Conservation (phyloP, 1,140 invertebrate genomes). For the Drosophila lacertosa region DNA sequence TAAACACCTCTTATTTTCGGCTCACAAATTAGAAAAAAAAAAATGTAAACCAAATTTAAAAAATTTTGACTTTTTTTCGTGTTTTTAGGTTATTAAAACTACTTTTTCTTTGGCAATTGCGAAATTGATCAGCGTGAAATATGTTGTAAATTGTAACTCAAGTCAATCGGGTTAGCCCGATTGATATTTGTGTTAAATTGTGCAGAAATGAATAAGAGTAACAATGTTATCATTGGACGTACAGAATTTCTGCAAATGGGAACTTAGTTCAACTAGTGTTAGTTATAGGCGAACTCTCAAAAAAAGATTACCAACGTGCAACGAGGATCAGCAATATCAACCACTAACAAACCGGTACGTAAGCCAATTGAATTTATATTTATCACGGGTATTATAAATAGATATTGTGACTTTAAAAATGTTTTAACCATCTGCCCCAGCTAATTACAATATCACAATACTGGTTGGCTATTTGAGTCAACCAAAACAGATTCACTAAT, state of each 20-base stretch:
- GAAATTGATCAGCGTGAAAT: constrained; percentile 4
- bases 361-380: no score
- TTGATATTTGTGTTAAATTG: constrained; percentile 11
- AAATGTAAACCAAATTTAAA: background rate
- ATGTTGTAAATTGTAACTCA: constrained; percentile 8
- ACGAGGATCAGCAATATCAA: no score
- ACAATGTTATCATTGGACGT: background rate
- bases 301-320: background rate
- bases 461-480: background rate
- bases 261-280: no score
- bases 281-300: no score
- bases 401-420: no score
- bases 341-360: no score
- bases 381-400: no score
- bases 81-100: background rate
- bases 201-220: background rate
- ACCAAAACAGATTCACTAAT: background rate
- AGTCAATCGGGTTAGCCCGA: constrained; percentile 1
- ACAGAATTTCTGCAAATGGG: background rate
- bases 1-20: constrained; percentile 17
- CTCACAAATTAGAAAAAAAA: constrained; percentile 10
- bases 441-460: background rate
- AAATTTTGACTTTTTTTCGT: constrained; percentile 10
- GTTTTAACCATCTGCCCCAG: no score
- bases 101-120: constrained; percentile 2